Evolutionary conservation across 1,140 invertebrate genomes (phyloP), one percentile per base, ranked within the genome.

Genomic region (Branchinecta lindahli): DNA sequence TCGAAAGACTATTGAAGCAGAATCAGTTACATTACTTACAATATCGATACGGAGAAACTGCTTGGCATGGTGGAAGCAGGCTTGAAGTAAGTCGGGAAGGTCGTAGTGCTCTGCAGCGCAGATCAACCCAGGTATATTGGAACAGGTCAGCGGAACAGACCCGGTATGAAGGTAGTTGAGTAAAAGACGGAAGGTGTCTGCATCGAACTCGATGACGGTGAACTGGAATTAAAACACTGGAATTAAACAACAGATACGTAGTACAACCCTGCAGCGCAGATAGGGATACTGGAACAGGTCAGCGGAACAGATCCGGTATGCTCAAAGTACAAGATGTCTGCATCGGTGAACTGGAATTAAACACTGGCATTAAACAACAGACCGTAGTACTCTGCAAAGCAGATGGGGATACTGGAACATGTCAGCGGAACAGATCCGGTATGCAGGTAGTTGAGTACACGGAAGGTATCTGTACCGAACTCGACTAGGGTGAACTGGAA

Each of bases 31-130:
- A 33, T 5, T 33, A 72, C 75, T 81, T 80, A 89, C 92, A 74
- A 94, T 89, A 80, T 94, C 91, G 76, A 94, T 91, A 69, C 91
- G 83, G 3, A 96, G 81, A 77, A 93, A 93, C 76, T 94, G 92
- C 78, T 95, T 95, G 69, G 92, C 92, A 75, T 95, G 92, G 78
- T 95, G 92, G 79, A 96, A 95, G 79, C 92, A 95, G 0, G 92
- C 92, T 77, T 95, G 92, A 44, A 95, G 81, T 21, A 96, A 81
- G 77, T 96, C 93, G 0, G 93, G 92, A 46, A 95, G 80, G 79
- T 95, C 92, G 76, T 94, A 96, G 76, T 95, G 92, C 75, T 96
- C 92, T 0, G 92, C 92, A 1, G 92, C 91, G 77, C 92, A 95
- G 70, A 95, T 93, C 1, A 96, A 82, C 6, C 92, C 92, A 3